Conservation (phyloP, 2,888 invertebrate species). For the Lochmaea capreae region DNA sequence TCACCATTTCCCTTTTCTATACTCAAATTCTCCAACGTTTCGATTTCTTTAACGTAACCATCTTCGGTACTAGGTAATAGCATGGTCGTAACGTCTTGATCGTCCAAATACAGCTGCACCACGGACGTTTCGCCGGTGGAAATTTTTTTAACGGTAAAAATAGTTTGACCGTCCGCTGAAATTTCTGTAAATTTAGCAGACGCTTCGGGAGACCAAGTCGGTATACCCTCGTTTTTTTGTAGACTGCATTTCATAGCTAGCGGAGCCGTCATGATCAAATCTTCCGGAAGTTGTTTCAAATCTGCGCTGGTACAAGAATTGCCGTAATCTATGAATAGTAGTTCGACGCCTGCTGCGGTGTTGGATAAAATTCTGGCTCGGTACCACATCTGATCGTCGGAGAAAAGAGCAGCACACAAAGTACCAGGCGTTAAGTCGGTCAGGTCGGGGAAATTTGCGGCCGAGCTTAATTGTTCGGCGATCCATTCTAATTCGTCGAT, state of each 20-base stretch:
- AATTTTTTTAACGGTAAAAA: constrained; percentile 76
- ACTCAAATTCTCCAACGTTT: constrained; percentile 62
- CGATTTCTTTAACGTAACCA: constrained; percentile 74
- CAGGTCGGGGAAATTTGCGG: constrained; percentile 68
- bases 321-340: constrained; percentile 78
- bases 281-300: constrained; percentile 72
- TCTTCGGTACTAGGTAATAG: constrained; percentile 62
- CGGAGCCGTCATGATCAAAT: constrained; percentile 69
- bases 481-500: constrained; percentile 71
- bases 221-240: constrained; percentile 65
- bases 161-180: constrained; percentile 76
- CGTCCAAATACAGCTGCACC: constrained; percentile 73
- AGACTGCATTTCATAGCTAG: constrained; percentile 75
- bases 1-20: constrained; percentile 48
- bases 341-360: constrained; percentile 70
- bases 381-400: constrained; percentile 77
- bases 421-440: constrained; percentile 71
- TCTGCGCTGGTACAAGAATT: constrained; percentile 74
- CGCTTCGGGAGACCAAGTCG: constrained; percentile 75
- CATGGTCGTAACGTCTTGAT: constrained; percentile 73
- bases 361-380: constrained; percentile 71
- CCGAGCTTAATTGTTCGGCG: constrained; percentile 67
- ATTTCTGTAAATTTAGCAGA: constrained; percentile 75
- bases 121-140: constrained; percentile 75
- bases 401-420: constrained; percentile 75